phyloP scores from a whole-genome alignment of 2,888 invertebrate genomes.

The Drosophila subsilvestris region DNA sequence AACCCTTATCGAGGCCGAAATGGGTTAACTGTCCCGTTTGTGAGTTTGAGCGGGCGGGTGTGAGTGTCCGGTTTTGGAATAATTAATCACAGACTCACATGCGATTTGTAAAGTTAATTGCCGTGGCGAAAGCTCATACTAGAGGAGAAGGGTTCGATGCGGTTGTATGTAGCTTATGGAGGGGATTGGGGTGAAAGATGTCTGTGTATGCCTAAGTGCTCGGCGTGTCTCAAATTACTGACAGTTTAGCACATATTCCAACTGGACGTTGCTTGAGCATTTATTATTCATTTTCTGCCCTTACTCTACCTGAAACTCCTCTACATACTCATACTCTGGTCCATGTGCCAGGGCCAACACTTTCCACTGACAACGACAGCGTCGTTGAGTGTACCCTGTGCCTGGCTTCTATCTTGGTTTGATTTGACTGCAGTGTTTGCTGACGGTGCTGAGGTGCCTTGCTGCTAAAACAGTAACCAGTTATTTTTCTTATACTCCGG shows the following conservation, averaged over 20 bases:
- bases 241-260: conserved; percentile 73
- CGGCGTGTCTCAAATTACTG: conserved; percentile 71
- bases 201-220: conserved; percentile 64
- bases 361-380: conserved; percentile 25
- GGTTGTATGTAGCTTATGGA: conserved; percentile 1
- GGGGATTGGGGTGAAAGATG: conserved; percentile 1
- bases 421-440: conserved; percentile 56
- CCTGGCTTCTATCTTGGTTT: conserved; percentile 13
- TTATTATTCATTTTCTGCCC: conserved; percentile 42
- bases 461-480: conserved; percentile 24
- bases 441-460: conserved; percentile 20
- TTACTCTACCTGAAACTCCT: neutral
- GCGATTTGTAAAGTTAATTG: conserved; percentile 82
- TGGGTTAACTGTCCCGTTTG: conserved; percentile 73
- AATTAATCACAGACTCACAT: conserved; percentile 82
- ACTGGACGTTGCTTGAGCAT: conserved; percentile 28
- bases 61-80: conserved; percentile 80
- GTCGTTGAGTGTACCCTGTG: conserved; percentile 7
- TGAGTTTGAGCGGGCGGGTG: conserved; percentile 31
- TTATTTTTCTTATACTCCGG: conserved; percentile 4
- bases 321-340: conserved; percentile 18
- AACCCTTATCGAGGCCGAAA: conserved; percentile 71
- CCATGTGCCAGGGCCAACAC: conserved; percentile 17
- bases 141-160: conserved; percentile 24
- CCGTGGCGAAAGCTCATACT: conserved; percentile 73